Base-by-base conservation (phyloP, 37 sponge, comb jelly and placozoan species). In the Lycopodina hypogea region DNA sequence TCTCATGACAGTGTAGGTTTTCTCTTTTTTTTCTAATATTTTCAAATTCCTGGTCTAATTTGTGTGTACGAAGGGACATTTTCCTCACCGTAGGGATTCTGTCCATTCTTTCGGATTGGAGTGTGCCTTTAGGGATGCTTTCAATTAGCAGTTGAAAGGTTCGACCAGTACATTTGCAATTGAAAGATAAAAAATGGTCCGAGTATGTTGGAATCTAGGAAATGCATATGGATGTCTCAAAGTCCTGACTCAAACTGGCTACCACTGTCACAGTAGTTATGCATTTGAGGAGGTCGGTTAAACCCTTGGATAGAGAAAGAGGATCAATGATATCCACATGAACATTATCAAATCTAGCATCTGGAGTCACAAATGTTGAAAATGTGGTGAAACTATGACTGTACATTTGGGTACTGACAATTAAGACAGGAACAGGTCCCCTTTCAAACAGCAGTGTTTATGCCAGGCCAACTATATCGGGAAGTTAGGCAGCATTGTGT, bases 111-210 rank as follows among this genome's bases (percentile, higher is more conserved):
- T 29, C 1, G 83, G 90, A n/a, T 82, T 30, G n/a, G 21, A 56
- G 35, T 81, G 81, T 45, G 81, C 69, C 57, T 75, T 84, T 12
- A 89, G 53, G 19, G 81, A 61, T 26, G 81, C 71, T 53, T 89
- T 84, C 23, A 89, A 71, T 40, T 89, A 85, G 30, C 89, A 80
- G 42, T 89, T 84, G 15, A 88, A 73, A 36, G 75, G 45, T 60
- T 83, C 79, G 23, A 89, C n/a, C 81, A 89, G 63, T 26, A 84
- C 85, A 45, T 83, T 83, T 55, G 89, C 51, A 38, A 66, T 41
- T 23, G 88, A 83, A 59, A 82, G 83, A 68, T 88, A 88, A 7
- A 85, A 69, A 8, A 85, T 89, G n/a, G 87, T 90, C 3, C 78
- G 72, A 24, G 65, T 8, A 6, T 78, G 66, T 77, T 79, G 53